Evolutionary conservation across 2,113 vertebrate species (phyloP), one percentile per base, ranked within the genome.

Genomic region (Tetraodon nigroviridis): DNA sequence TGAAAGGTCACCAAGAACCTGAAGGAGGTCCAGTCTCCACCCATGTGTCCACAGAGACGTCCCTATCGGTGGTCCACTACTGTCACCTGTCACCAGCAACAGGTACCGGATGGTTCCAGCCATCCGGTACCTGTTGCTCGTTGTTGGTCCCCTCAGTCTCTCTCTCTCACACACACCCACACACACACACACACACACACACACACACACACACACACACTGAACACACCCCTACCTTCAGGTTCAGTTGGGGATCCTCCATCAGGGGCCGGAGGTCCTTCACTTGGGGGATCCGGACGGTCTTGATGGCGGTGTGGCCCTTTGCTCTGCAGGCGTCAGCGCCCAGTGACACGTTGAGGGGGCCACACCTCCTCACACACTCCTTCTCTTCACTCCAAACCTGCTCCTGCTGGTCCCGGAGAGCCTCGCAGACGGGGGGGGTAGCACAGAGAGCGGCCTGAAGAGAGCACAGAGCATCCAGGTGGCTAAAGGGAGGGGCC

Each of bases 261-360:
- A 97, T 92, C 69, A 98, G 81, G 0, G 93, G 91, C 12, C 92
- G 85, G 4, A 98, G 80, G 83, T 98, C 94, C 0, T 68, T 92
- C 18, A 98, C 89, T 78, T 95, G 94, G 0, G 94, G 94, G 58
- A 98, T 92, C 4, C 95, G 84, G 65, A 98, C 95, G 0, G 92
- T 95, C 89, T 98, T 98, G 81, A 98, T 95, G 79, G 94, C 95
- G 66, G 93, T 89, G 0, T 97, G 93, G n/a, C 88, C 90, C 0
- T 90, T 92, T 55, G 91, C 91, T 2, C 89, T 88, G 47, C 95
- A 98, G 4, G 90, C 91, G 56, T 92, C 92, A 0, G 90, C 88
- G 0, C 95, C 94, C 78, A 95, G 76, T 0, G 92, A 93, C 76
- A 98, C 60, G 75, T 96, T 98, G 50, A 98, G 85, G 5, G 88